A percentile compares a stretch with the other conserved stretches of the same genome.
Conservation (phyloP, 2,888 invertebrate genomes). For the Drosophila diplacantha region DNA sequence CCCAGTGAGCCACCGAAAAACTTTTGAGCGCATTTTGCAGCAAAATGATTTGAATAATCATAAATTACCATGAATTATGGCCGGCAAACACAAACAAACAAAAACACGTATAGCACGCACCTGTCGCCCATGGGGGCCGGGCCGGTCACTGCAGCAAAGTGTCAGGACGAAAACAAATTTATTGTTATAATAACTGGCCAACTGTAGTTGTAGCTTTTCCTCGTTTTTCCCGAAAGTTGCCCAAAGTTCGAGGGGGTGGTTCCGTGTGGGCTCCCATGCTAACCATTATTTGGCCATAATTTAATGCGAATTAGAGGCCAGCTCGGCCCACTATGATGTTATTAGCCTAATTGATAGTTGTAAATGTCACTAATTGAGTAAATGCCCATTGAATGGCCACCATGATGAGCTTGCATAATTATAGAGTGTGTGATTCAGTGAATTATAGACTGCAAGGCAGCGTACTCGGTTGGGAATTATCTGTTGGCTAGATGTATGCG, state of each 20-base stretch:
- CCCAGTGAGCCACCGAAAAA: constrained; percentile 9
- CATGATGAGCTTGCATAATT: constrained; percentile 22
- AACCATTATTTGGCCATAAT: constrained; percentile 45
- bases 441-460: not conserved
- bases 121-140: constrained; percentile 22
- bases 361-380: constrained; percentile 51
- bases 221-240: constrained; percentile 4
- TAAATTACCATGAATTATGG: constrained; percentile 68
- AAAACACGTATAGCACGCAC: constrained; percentile 25
- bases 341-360: constrained; percentile 55
- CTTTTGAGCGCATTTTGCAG: constrained; percentile 43
- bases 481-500: not conserved
- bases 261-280: constrained; percentile 13
- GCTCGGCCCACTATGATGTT: constrained; percentile 46
- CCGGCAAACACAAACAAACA: constrained; percentile 27
- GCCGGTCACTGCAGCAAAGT: constrained; percentile 26
- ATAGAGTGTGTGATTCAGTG: not conserved
- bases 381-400: constrained; percentile 24
- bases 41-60: constrained; percentile 59
- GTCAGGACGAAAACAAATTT: constrained; percentile 43
- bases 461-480: not conserved
- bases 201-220: constrained; percentile 24
- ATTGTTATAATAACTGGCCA: constrained; percentile 42
- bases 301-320: constrained; percentile 45
- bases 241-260: constrained; percentile 1